A percentile compares a stretch with the other conserved stretches of the same genome.
These are phyloP conservation scores for Cotesia vestalis DNA, from an alignment of 1,140 invertebrate genomes.

Conservation along the genomic window DNA sequence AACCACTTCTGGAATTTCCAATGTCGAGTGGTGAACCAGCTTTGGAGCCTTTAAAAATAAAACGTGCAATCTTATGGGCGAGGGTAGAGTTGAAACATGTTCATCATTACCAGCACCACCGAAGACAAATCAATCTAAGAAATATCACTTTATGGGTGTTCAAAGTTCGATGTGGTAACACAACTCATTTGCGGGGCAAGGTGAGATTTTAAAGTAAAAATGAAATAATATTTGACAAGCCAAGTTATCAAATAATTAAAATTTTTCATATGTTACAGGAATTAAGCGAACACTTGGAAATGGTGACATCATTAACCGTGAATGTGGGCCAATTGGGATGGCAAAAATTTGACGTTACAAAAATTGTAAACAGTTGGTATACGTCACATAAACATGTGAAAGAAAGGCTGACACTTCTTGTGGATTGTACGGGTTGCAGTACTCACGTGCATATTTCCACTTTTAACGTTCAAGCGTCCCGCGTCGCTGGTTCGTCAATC, in stretches of 20 bases:
- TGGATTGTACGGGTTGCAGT: constrained; percentile 87
- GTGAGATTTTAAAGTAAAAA: constrained; percentile 51
- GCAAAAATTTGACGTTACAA: constrained; percentile 87
- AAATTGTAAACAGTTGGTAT: constrained; percentile 79
- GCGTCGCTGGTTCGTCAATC: constrained; percentile 59
- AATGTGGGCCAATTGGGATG: constrained; percentile 77
- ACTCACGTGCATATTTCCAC: constrained; percentile 72
- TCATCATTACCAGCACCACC: constrained; percentile 65
- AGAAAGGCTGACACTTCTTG: constrained; percentile 76
- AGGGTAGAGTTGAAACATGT: constrained; percentile 71
- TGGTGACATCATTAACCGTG: constrained; percentile 77
- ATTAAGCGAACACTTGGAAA: constrained; percentile 64
- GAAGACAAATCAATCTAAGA: constrained; percentile 59
- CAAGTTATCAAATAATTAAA: background rate
- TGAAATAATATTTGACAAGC: background rate
- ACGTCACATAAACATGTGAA: constrained; percentile 57
- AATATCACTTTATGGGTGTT: constrained; percentile 76
- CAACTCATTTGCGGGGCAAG: constrained; percentile 70
- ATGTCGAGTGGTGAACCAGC: constrained; percentile 70
- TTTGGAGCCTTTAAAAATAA: constrained; percentile 73
- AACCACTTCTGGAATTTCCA: constrained; percentile 84
- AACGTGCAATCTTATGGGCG: constrained; percentile 79
- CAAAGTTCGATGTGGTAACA: constrained; percentile 69
- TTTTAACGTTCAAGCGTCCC: constrained; percentile 57
- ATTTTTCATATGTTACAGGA: constrained; percentile 48